A percentile compares a stretch with the other conserved stretches of the same genome.
Evolutionary conservation across 2,888 invertebrate species (phyloP).

Genomic region (Halictus ligatus): DNA sequence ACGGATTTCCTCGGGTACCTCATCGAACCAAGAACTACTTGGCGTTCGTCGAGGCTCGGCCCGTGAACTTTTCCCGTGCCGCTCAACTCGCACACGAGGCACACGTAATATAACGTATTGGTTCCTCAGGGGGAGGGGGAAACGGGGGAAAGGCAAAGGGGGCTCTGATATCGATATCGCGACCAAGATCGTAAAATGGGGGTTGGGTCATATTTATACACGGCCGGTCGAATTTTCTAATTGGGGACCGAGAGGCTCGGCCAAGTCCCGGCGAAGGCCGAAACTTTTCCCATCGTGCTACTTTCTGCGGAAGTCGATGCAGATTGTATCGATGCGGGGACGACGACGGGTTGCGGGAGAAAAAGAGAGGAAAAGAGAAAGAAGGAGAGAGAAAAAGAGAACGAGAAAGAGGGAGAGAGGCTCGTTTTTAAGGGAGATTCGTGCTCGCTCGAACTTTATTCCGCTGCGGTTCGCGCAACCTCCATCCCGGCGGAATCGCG

Average conservation of each 20-base stretch:
- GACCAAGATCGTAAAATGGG: background rate
- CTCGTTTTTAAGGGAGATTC: conserved; percentile 45
- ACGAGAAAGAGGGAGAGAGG: background rate
- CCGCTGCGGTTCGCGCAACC: conserved; percentile 53
- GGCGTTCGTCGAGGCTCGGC: conserved; percentile 34
- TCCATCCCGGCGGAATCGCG: conserved; percentile 46
- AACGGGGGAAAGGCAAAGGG: background rate
- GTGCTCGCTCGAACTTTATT: conserved; percentile 35
- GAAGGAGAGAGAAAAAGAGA: too few species aligned
- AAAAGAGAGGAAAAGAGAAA: background rate
- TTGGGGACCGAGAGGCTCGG: conserved; percentile 18
- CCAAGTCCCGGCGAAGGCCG: background rate
- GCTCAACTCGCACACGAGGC: conserved; percentile 30
- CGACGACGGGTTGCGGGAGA: background rate
- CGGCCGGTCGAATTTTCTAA: conserved; percentile 36
- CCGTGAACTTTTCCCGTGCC: conserved; percentile 49
- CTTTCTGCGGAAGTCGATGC: conserved; percentile 12
- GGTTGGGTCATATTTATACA: conserved; percentile 21
- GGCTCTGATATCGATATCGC: conserved; percentile 24
- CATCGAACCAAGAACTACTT: conserved; percentile 62
- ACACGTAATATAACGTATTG: conserved; percentile 30
- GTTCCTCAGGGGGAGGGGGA: background rate
- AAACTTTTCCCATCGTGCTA: conserved; percentile 31
- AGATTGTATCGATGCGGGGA: conserved; percentile 12
- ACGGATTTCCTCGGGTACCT: conserved; percentile 49